Evolutionary conservation across 2,113 vertebrate genomes (phyloP).

Genomic region (Mandrillus leucophaeus): DNA sequence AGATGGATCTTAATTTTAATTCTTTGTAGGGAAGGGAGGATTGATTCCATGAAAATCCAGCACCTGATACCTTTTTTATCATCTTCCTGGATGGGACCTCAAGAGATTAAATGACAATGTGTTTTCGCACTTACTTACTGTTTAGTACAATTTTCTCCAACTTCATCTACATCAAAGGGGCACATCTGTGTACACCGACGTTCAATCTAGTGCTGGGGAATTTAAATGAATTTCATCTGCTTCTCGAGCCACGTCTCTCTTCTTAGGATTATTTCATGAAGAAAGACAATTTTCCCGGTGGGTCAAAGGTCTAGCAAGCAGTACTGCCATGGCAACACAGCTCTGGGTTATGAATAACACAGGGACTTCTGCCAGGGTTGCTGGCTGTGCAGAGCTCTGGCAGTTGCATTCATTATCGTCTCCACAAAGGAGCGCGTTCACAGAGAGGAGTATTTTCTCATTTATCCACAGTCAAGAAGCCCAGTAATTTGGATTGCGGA

Average conservation of each 20-base stretch:
- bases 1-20: background rate
- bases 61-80: background rate
- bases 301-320: background rate
- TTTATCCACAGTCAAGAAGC: background rate
- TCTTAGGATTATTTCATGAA: background rate
- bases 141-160: background rate
- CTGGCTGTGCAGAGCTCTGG: background rate
- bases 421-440: accelerated
- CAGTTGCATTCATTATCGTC: accelerated
- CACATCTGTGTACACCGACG: accelerated
- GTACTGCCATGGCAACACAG: background rate
- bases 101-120: accelerated
- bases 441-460: background rate
- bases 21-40: background rate
- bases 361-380: background rate
- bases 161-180: accelerated
- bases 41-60: background rate
- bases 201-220: background rate
- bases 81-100: background rate
- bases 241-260: background rate
- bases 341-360: accelerated
- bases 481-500: background rate
- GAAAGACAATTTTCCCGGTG: background rate
- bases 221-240: background rate
- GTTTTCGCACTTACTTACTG: background rate